Conservation (phyloP, 1,140 invertebrate genomes). For the Drosophila teissieri region DNA sequence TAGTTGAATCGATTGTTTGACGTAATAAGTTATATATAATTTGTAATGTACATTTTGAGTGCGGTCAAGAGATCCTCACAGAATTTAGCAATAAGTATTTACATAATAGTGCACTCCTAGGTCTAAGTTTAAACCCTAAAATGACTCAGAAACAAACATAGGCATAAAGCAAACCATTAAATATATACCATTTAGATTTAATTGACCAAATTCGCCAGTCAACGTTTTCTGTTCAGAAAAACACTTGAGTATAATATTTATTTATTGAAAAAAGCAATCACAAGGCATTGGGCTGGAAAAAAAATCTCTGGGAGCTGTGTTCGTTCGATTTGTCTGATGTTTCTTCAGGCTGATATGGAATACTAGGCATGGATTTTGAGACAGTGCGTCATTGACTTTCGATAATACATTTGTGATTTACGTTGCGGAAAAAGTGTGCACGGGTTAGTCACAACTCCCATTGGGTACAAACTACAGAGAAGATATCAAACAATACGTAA, state of each 20-base stretch:
- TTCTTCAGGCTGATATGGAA: conserved; percentile 38
- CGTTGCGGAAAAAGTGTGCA: background rate
- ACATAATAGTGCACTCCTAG: conserved; percentile 49
- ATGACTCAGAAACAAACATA: conserved; percentile 52
- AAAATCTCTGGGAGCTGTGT: conserved; percentile 26
- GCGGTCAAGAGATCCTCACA: conserved; percentile 59
- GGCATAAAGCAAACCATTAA: conserved; percentile 28
- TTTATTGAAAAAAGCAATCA: conserved; percentile 28
- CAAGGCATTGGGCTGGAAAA: conserved; percentile 20
- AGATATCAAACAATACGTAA: conserved; percentile 29
- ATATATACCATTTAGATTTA: conserved; percentile 20
- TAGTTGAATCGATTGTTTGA: conserved; percentile 51
- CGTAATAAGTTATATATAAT: conserved; percentile 41
- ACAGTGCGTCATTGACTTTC: conserved; percentile 5
- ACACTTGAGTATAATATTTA: conserved; percentile 32
- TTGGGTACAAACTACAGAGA: conserved; percentile 7
- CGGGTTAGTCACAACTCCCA: conserved; percentile 9
- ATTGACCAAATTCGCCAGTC: conserved; percentile 13
- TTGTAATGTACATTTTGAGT: conserved; percentile 37
- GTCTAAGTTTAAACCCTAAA: conserved; percentile 30
- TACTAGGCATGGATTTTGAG: conserved; percentile 7
- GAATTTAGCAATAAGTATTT: conserved; percentile 52
- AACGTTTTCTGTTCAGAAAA: conserved; percentile 11
- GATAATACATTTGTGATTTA: conserved; percentile 21
- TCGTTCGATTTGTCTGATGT: conserved; percentile 6